These are phyloP conservation scores for Nemurella pictetii DNA, from an alignment of 2,888 invertebrate genomes.

Conservation along the genomic window DNA sequence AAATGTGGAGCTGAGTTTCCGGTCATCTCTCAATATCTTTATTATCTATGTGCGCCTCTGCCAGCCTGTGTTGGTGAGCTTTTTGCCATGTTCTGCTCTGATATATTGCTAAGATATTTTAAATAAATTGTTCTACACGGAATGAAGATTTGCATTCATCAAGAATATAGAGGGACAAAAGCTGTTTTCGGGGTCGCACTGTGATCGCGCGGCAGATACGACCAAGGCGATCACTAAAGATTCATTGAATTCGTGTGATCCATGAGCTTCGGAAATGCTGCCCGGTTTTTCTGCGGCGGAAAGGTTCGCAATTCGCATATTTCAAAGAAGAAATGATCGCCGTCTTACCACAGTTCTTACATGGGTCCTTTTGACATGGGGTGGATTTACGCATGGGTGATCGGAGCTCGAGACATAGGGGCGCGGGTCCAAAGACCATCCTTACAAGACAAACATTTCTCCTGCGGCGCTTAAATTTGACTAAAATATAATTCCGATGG, in stretches of 20 bases:
- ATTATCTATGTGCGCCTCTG: slow-evolving; percentile 14
- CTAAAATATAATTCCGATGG: too few species aligned
- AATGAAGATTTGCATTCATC: background rate
- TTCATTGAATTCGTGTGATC: background rate
- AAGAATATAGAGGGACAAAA: background rate
- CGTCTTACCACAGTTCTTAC: background rate
- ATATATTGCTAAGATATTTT: slow-evolving; percentile 11
- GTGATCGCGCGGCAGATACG: background rate
- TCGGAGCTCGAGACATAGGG: too few species aligned
- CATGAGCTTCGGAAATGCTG: background rate
- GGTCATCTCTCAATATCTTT: slow-evolving; percentile 26
- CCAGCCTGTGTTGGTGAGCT: background rate
- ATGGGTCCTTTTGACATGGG: too few species aligned
- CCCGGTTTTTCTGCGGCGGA: background rate
- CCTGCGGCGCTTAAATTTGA: too few species aligned
- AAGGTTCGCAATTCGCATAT: background rate
- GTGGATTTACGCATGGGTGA: too few species aligned
- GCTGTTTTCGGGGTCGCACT: background rate
- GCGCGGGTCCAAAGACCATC: too few species aligned
- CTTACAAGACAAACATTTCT: too few species aligned
- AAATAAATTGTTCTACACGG: background rate
- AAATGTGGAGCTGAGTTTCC: slow-evolving; percentile 14
- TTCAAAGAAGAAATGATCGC: background rate
- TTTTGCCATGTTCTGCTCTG: slow-evolving; percentile 13
- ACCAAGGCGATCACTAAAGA: background rate